These are phyloP conservation scores for Ptiloglossa arizonensis DNA, from an alignment of 1,140 invertebrate species.

Conservation along the genomic window DNA sequence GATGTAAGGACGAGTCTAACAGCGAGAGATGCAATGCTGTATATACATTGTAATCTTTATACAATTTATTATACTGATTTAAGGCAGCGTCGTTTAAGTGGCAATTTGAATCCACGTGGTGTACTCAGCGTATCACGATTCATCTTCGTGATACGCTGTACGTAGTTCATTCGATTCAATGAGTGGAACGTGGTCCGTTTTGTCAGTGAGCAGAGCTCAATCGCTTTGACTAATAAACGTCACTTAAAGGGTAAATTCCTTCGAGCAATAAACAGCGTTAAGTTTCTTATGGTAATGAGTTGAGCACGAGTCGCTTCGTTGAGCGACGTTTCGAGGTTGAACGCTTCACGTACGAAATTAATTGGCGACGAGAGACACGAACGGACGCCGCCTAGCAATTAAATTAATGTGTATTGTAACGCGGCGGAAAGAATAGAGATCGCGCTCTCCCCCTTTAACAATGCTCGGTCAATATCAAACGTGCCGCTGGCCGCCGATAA, in stretches of 20 bases:
- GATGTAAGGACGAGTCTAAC: not conserved
- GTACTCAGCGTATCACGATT: constrained; percentile 28
- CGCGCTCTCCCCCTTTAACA: constrained; percentile 9
- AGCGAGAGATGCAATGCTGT: not conserved
- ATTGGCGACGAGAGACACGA: not conserved
- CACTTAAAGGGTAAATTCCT: constrained; percentile 16
- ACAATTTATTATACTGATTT: not conserved
- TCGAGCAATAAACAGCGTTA: constrained; percentile 16
- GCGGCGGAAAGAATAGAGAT: not conserved
- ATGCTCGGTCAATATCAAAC: constrained; percentile 21
- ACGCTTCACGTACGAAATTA: too few species aligned
- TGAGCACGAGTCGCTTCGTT: not conserved
- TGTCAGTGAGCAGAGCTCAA: not conserved
- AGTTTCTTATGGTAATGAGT: not conserved
- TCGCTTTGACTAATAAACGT: constrained; percentile 3
- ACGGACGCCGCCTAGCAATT: not conserved
- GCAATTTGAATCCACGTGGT: constrained; percentile 44
- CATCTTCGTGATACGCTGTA: constrained; percentile 28
- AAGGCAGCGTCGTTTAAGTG: constrained; percentile 25
- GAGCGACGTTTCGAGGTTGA: not conserved
- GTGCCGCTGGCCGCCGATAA: not conserved
- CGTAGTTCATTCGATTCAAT: constrained; percentile 21
- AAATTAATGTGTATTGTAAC: not conserved
- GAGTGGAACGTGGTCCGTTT: not conserved
- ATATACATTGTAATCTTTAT: constrained; percentile 13